Percentiles rank a stretch among this genome's conserved stretches.
phyloP scores from a whole-genome alignment of 2,888 invertebrate species.

The Amphipoea lucens region DNA sequence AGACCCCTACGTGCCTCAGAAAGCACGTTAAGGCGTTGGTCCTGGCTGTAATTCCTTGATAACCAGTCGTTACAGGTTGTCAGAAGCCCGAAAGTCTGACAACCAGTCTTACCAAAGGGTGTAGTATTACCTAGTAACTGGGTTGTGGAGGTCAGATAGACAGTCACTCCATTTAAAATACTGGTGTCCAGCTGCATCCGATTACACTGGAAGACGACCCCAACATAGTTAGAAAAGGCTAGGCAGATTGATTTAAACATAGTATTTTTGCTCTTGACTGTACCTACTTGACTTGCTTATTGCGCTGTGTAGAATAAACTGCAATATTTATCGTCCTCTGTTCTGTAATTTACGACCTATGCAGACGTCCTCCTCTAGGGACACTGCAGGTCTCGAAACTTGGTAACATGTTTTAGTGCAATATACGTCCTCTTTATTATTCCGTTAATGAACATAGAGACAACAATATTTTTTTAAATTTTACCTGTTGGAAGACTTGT shows the following conservation, averaged over 20 bases:
- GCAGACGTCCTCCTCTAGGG: conserved; percentile 21
- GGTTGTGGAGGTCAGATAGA: too few species aligned
- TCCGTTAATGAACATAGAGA: conserved; percentile 7
- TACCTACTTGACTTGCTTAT: conserved; percentile 37
- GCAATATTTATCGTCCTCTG: conserved; percentile 46
- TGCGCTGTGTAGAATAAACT: conserved; percentile 30
- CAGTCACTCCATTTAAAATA: too few species aligned
- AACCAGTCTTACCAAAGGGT: background rate
- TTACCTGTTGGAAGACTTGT: background rate
- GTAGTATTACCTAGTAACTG: background rate
- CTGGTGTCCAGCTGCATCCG: too few species aligned
- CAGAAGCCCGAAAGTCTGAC: background rate
- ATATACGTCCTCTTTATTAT: background rate
- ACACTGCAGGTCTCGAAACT: conserved; percentile 14
- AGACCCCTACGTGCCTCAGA: background rate
- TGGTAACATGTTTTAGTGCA: conserved; percentile 8
- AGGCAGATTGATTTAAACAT: background rate
- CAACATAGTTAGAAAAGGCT: background rate
- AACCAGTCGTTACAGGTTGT: background rate
- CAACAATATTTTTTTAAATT: too few species aligned
- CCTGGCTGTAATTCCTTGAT: background rate
- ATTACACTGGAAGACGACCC: background rate
- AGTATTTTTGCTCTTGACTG: background rate
- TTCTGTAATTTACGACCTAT: conserved; percentile 50
- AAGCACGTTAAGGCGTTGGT: background rate